Evolutionary conservation across 2,888 invertebrate genomes (phyloP), one percentile per base, ranked within the genome.

Genomic region (Monoplex corrugatus): DNA sequence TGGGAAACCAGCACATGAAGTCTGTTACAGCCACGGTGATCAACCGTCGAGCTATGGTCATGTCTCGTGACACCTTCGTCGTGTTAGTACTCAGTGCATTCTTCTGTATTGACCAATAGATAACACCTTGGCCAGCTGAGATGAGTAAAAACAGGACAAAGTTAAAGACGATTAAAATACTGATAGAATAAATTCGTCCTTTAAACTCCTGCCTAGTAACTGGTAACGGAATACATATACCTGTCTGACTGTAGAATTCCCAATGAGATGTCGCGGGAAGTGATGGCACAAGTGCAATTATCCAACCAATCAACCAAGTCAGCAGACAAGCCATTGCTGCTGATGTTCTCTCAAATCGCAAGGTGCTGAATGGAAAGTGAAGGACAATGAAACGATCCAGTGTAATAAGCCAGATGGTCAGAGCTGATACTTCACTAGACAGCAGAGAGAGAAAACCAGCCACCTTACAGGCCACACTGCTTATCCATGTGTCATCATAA

Each of bases 1-100:
- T 78, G 78, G 78, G 43, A 78, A 78, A 78, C 78, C 78, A 78
- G 78, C 78, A 78, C 40, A 78, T 23, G 43, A 78, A 78, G n/a
- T 78, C 78, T 78, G 78, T 78, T 8, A 78, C 40, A 2, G 78
- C 78, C 19, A 80, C 23, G 32, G 43, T 78, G 78, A 78, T 78
- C 43, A 78, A 23, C 40, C 78, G 78, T 8, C 43, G 40, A 8
- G 78, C 78, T 32, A 78, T 40, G 23, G 40, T 28, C 78, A 43
- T 78, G 78, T 78, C 78, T 0, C 28, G 40, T 2, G 78, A 43
- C 78, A 78, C 78, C 28, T 23, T 1, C 2, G 78, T 78, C 2
- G 40, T 43, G 28, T 23, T 40, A 1, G 13, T 43, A 43, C 43
- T 78, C 23, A 43, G 2, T 8, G 43, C 78, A 8, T 78, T 10